These are phyloP conservation scores for Eupithecia insigniata DNA, from an alignment of 2,888 invertebrate species.

Conservation along the genomic window DNA sequence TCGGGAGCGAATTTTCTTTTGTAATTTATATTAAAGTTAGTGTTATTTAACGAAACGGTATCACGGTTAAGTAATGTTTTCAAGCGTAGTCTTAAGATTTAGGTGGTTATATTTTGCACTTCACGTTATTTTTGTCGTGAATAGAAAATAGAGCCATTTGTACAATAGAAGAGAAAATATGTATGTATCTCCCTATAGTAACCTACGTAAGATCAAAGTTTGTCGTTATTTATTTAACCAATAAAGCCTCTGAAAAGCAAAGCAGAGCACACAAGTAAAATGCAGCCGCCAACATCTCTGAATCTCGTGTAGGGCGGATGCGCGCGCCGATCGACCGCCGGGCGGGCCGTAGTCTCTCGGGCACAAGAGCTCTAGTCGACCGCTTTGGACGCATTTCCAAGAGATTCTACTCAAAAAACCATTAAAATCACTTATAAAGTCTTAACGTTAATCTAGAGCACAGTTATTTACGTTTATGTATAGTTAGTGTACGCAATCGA, in stretches of 20 bases:
- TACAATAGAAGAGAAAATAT: too few species aligned
- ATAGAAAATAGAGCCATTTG: not conserved
- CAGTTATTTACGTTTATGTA: not conserved
- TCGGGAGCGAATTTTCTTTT: not conserved
- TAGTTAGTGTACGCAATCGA: not conserved
- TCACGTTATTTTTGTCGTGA: not conserved
- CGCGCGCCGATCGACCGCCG: slow-evolving; percentile 71
- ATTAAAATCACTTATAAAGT: slow-evolving; percentile 1
- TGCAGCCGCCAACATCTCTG: slow-evolving; percentile 6
- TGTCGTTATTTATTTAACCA: not conserved
- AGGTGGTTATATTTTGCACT: not conserved
- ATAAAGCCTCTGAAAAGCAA: slow-evolving; percentile 16
- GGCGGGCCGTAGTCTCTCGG: slow-evolving; percentile 43
- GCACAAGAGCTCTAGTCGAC: not conserved
- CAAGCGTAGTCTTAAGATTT: not conserved
- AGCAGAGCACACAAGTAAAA: slow-evolving; percentile 12
- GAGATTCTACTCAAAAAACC: not conserved
- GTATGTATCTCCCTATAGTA: not conserved
- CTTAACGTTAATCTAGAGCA: not conserved
- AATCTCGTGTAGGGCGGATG: slow-evolving; percentile 51
- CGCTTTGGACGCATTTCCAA: not conserved
- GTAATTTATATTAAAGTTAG: not conserved
- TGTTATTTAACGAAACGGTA: not conserved
- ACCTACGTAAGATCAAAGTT: not conserved
- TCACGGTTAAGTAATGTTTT: not conserved